Conservation (phyloP, 2,797 vertebrate species). For the Rallus crepitans region DNA sequence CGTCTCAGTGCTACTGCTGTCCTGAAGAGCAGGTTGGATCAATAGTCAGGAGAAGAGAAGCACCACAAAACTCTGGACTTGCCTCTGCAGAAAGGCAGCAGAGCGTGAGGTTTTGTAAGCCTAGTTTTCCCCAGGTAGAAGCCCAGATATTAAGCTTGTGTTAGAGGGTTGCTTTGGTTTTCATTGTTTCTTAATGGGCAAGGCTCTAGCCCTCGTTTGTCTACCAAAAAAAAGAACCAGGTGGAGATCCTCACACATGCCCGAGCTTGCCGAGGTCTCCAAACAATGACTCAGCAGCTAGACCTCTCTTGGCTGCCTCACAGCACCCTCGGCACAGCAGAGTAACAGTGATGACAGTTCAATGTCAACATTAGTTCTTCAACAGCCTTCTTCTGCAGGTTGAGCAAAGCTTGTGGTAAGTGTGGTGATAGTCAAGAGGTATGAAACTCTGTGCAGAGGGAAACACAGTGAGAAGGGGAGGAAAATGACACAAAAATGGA, state of each 20-base stretch:
- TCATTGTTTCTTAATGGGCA: neutral
- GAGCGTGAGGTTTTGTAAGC: fast-evolving
- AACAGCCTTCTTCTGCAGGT: neutral
- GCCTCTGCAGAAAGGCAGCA: neutral
- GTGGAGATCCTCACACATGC: neutral
- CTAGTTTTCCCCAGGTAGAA: neutral
- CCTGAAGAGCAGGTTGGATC: no score
- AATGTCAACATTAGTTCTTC: neutral
- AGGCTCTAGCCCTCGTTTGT: neutral
- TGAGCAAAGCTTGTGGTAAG: neutral
- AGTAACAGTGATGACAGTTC: neutral
- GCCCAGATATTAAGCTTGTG: neutral
- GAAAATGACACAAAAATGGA: neutral
- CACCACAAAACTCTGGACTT: neutral
- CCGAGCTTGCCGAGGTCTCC: neutral
- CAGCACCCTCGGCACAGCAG: neutral
- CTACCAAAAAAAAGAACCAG: neutral
- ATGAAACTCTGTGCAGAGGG: neutral
- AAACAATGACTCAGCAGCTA: conserved; percentile 20
- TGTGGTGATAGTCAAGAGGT: neutral
- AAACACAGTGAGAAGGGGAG: neutral
- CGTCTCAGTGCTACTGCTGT: neutral
- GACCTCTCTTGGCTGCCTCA: neutral
- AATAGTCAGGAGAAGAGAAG: no score
- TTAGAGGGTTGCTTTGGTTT: neutral